Conservation (phyloP, 1,140 invertebrate species). For the Drosophila pandora region DNA sequence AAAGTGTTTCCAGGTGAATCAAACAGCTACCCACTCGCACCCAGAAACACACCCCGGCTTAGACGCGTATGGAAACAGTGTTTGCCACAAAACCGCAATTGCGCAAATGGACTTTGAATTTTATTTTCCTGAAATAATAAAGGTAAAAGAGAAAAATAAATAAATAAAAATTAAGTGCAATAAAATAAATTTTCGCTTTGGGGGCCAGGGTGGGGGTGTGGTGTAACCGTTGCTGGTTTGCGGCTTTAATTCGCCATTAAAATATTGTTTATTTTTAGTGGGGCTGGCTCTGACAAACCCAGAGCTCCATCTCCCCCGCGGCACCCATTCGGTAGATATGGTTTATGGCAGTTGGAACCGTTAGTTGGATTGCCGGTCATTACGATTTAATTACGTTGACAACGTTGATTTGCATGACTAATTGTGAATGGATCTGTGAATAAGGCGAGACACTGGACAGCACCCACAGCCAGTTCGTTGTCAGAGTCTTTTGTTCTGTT, state of each 20-base stretch:
- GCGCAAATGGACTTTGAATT: conserved; percentile 61
- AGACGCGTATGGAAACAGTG: conserved; percentile 45
- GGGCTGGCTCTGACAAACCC: conserved; percentile 24
- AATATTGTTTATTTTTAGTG: conserved; percentile 70
- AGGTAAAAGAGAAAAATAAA: conserved; percentile 17
- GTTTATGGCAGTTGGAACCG: conserved; percentile 65
- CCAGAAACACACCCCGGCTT: not conserved
- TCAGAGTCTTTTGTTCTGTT: conserved; percentile 71
- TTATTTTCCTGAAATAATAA: conserved; percentile 52
- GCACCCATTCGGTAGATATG: conserved; percentile 13
- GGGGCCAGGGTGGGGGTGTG: not conserved
- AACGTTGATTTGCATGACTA: conserved; percentile 78
- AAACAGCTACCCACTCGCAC: conserved; percentile 1
- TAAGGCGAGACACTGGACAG: not conserved
- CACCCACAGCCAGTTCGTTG: conserved; percentile 54
- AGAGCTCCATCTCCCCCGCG: not conserved
- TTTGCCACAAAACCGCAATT: conserved; percentile 63
- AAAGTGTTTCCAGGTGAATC: conserved; percentile 23
- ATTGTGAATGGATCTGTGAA: conserved; percentile 44
- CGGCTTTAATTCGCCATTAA: conserved; percentile 77
- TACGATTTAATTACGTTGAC: conserved; percentile 80
- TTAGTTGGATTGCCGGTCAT: conserved; percentile 64
- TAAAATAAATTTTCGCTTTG: conserved; percentile 39
- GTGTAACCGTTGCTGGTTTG: conserved; percentile 51
- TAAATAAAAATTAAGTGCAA: conserved; percentile 27